These are phyloP conservation scores for Ciconia stormi DNA, from an alignment of 2,113 vertebrate genomes.

Conservation along the genomic window DNA sequence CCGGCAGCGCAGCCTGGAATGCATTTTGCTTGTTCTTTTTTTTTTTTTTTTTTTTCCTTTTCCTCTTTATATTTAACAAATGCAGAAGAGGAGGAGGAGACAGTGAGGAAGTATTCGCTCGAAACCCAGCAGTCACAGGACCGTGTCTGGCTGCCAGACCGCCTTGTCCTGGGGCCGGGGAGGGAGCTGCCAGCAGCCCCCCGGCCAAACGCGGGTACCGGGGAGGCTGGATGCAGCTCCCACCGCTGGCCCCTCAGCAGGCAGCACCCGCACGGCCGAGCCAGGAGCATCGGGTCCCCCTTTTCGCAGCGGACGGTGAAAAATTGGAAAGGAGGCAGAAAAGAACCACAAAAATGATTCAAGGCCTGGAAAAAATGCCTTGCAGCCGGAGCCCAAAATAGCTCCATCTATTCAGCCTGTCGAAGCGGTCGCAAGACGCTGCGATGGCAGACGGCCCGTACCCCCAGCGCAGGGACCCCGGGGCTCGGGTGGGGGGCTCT, in stretches of 20 bases:
- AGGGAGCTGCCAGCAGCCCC: conserved; percentile 1
- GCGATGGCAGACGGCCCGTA: rapidly evolving
- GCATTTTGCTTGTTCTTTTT: neutral
- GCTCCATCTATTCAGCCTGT: neutral
- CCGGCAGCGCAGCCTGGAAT: neutral
- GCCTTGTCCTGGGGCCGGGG: neutral
- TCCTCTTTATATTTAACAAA: conserved; percentile 52
- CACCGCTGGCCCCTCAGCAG: rapidly evolving
- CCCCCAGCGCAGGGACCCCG: rapidly evolving
- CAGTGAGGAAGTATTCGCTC: neutral
- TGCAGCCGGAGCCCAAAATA: conserved; percentile 45
- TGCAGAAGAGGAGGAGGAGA: conserved; percentile 60
- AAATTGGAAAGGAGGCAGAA: conserved; percentile 44
- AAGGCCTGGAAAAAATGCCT: conserved; percentile 66
- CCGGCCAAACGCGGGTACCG: rapidly evolving
- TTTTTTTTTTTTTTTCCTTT: neutral
- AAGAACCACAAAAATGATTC: conserved; percentile 68
- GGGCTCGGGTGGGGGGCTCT: neutral
- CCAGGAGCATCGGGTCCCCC: neutral
- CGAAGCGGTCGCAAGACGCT: neutral
- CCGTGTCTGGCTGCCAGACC: conserved; percentile 33
- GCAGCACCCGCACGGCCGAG: rapidly evolving
- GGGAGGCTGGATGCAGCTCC: neutral
- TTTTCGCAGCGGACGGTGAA: neutral
- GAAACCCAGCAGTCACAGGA: conserved; percentile 43